These are phyloP conservation scores for Henicopernis longicauda DNA, from an alignment of 2,113 vertebrate genomes.

Conservation along the genomic window DNA sequence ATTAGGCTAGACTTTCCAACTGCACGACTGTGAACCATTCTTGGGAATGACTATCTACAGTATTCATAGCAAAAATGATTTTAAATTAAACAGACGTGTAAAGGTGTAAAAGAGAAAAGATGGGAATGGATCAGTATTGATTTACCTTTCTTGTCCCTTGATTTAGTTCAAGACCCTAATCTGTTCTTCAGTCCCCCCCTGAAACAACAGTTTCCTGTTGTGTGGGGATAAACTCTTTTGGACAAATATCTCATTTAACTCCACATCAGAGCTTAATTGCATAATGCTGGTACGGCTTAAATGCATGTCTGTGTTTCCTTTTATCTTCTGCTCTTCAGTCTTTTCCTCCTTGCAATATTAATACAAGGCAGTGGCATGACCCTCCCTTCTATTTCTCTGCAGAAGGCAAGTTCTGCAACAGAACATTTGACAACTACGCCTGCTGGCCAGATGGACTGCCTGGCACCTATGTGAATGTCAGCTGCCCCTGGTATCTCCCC, in stretches of 20 bases:
- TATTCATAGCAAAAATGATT: not conserved
- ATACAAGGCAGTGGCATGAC: not conserved
- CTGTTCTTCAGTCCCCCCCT: not conserved
- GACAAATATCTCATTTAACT: not conserved
- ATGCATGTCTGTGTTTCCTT: not conserved
- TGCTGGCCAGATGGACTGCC: conserved; percentile 90
- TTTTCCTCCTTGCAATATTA: not conserved
- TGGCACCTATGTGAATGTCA: conserved; percentile 84
- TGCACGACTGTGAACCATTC: not conserved
- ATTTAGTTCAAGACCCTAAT: not conserved
- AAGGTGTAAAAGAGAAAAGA: not conserved
- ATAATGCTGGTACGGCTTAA: not conserved
- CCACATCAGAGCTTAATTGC: not conserved
- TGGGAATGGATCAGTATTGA: not conserved
- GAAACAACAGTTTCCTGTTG: not conserved
- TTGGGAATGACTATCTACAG: not conserved
- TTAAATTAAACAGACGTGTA: not conserved
- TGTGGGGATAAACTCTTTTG: not conserved
- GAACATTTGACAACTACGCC: conserved; percentile 88
- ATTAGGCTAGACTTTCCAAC: not conserved
- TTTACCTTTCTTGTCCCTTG: not conserved
- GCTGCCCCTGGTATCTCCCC: conserved; percentile 93
- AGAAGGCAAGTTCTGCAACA: conserved; percentile 89
- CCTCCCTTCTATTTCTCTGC: not conserved
- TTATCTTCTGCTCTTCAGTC: not conserved